A percentile compares a stretch with the other conserved stretches of the same genome.
phyloP scores from a whole-genome alignment of 1,140 invertebrate species.

The Thalassaphorura encarpata region DNA sequence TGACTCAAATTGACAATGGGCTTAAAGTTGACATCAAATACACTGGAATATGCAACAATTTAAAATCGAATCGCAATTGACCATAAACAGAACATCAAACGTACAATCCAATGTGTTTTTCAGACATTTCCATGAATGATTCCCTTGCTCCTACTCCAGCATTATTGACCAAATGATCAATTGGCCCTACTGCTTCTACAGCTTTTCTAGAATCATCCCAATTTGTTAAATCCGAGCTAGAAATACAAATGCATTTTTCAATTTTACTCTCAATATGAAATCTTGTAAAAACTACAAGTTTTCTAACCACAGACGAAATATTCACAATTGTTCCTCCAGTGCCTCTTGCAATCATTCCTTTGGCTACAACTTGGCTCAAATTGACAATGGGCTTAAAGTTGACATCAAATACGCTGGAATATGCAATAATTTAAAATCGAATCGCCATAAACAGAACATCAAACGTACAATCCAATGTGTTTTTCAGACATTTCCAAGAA shows the following conservation, averaged over 20 bases:
- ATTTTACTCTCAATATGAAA: not conserved
- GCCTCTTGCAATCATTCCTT: conserved; percentile 8
- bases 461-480: conserved; percentile 1
- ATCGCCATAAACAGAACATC: not conserved
- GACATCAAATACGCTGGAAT: conserved; percentile 18
- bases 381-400: conserved; percentile 24
- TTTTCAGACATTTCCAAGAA: conserved; percentile 1
- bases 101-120: conserved; percentile 2
- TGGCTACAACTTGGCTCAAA: conserved; percentile 12
- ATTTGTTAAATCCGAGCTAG: no score
- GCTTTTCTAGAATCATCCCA: no score
- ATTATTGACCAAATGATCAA: conserved; percentile 21
- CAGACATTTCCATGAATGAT: not conserved
- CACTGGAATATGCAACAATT: conserved; percentile 39
- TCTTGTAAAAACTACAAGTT: not conserved
- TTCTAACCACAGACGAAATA: conserved; percentile 15
- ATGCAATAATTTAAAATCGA: conserved; percentile 9
- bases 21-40: conserved; percentile 36
- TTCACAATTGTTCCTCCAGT: conserved; percentile 18
- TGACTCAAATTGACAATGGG: conserved; percentile 13
- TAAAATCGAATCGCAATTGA: not conserved
- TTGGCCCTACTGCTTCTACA: not conserved
- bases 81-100: not conserved
- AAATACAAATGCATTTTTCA: no score
- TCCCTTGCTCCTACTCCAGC: conserved; percentile 4